Base-by-base conservation (phyloP, 2,888 invertebrate genomes). In the Lepidocyrtinus sp. region DNA sequence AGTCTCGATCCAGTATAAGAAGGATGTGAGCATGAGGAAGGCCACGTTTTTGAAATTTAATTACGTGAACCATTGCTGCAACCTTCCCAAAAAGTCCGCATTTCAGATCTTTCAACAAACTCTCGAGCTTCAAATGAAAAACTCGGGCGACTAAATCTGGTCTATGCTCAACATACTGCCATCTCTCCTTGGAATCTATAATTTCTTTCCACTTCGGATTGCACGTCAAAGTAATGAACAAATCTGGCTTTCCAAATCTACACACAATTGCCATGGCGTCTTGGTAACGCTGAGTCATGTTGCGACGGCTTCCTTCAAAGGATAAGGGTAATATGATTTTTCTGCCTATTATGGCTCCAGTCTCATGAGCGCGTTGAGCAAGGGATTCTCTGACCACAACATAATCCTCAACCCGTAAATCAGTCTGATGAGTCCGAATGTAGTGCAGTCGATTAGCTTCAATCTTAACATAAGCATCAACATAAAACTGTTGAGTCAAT, bases 251-350 rank as follows among this genome's bases (percentile, higher is more conserved):
- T 17, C 90, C 90, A 87, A 85, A 88, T 80, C 88, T 87, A 36
- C 87, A 22, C 7, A 90, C 89, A 67, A 89, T 88, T n/a, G 88
- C 84, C 89, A 90, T 89, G 0, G 88, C 88, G 87, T 89, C 89
- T 80, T 89, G 88, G 83, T 87, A 88, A 36, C 87, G 84, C 84
- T 89, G 87, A 55, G 88, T 88, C 87, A 65, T 87, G 84, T 19
- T 88, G 81, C 2, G 88, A 36, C 36, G 88, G 26, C 87, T 83
- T 7, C 88, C 88, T n/a, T 83, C 81, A 81, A 88, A 89, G 55
- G 87, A 85, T 19, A 87, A 87, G 55, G 88, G 88, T 45, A 88
- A 83, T 71, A 88, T 88, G 5, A 36, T 12, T 7, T 3, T 36
- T 36, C 36, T 5, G 5, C 36, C 36, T 7, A 36, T 12, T 36